These are phyloP conservation scores for Taenaris catops DNA, from an alignment of 2,888 invertebrate genomes.

Conservation along the genomic window DNA sequence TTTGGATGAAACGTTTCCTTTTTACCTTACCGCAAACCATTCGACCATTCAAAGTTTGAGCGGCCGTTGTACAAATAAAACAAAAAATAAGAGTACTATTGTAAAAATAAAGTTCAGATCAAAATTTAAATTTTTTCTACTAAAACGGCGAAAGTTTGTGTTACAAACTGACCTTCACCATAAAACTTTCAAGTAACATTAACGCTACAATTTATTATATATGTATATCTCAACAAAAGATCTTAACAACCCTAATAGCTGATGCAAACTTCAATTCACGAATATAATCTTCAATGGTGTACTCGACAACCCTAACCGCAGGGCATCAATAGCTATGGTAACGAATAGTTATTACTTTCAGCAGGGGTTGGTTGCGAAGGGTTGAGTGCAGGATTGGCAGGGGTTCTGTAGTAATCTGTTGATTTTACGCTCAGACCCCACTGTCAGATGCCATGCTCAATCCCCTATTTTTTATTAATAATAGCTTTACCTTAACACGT, in stretches of 20 bases:
- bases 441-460: constrained; percentile 41
- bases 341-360: constrained; percentile 63
- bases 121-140: too few relatives aligned
- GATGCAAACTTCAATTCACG: constrained; percentile 22
- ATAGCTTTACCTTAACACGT: constrained; percentile 66
- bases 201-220: too few relatives aligned
- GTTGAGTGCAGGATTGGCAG: constrained; percentile 41
- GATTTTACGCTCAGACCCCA: constrained; percentile 66
- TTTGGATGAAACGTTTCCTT: too few relatives aligned
- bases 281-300: constrained; percentile 29
- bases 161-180: too few relatives aligned
- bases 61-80: too few relatives aligned
- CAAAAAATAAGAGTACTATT: too few relatives aligned
- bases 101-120: too few relatives aligned
- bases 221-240: constrained; percentile 7
- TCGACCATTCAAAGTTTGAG: too few relatives aligned
- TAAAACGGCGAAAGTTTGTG: too few relatives aligned
- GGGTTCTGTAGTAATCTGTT: constrained; percentile 73
- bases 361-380: constrained; percentile 48
- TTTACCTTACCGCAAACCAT: too few relatives aligned
- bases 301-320: constrained; percentile 62
- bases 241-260: constrained; percentile 26
- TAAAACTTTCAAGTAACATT: too few relatives aligned
- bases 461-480: constrained; percentile 62
- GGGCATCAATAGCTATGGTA: constrained; percentile 64